Conservation (phyloP, 2,797 vertebrate species). For the Sternarchorhynchus goeldii region DNA sequence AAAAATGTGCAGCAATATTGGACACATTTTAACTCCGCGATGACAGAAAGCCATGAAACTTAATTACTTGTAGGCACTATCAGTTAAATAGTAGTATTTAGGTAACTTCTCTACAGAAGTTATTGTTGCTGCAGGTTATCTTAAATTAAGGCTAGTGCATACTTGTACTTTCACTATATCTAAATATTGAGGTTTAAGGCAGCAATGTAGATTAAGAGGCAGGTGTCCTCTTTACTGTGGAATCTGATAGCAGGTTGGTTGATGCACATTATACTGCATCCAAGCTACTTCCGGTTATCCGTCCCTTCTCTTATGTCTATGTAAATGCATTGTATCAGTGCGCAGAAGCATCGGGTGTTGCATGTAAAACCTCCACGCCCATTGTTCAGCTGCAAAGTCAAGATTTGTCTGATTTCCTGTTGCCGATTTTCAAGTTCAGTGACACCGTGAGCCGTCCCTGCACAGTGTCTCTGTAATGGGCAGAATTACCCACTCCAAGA, state of each 20-base stretch:
- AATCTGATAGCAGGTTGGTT: slow-evolving; percentile 1
- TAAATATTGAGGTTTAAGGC: slow-evolving; percentile 24
- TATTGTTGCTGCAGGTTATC: slow-evolving; percentile 4
- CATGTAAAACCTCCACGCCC: slow-evolving; percentile 10
- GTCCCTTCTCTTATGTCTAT: slow-evolving; percentile 12
- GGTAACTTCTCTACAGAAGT: not conserved
- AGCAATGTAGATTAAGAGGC: slow-evolving; percentile 29
- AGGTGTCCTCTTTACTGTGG: not conserved
- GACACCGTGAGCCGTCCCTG: not conserved
- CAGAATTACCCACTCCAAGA: slow-evolving; percentile 10
- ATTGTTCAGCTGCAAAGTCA: slow-evolving; percentile 2
- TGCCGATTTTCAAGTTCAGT: slow-evolving; percentile 7
- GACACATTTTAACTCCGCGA: slow-evolving; percentile 24
- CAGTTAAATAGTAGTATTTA: slow-evolving; percentile 11
- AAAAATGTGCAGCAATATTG: slow-evolving; percentile 31
- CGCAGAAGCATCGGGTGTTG: slow-evolving; percentile 21
- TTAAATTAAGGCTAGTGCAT: slow-evolving; percentile 18
- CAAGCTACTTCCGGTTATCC: slow-evolving; percentile 8
- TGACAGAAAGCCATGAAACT: not conserved
- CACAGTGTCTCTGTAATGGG: not conserved
- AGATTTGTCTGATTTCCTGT: slow-evolving; percentile 10
- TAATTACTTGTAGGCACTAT: not conserved
- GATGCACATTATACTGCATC: slow-evolving; percentile 25
- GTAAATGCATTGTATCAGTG: slow-evolving; percentile 37
- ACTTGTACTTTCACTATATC: slow-evolving; percentile 10